Conservation (phyloP, 2,797 vertebrate species). For the Rhabdophis nuchalis region DNA sequence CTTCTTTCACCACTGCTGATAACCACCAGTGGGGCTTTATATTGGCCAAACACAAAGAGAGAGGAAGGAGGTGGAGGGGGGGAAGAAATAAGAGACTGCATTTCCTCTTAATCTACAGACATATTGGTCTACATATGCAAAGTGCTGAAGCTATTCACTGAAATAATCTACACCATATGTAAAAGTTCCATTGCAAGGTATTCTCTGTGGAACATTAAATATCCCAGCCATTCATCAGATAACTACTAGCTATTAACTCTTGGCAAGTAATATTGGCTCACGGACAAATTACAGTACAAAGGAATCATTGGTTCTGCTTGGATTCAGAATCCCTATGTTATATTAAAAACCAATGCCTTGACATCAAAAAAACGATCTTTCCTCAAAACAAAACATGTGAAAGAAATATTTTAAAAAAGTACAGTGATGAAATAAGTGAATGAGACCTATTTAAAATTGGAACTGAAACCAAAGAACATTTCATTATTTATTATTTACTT, state of each 20-base stretch:
- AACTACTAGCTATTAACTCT: not conserved
- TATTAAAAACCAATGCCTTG: constrained; percentile 39
- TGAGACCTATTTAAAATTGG: not conserved
- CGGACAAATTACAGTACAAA: not conserved
- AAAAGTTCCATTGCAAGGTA: not conserved
- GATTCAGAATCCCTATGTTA: not conserved
- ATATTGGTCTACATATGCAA: not conserved
- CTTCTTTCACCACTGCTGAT: not conserved
- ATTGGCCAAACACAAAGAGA: not conserved
- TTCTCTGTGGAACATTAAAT: constrained; percentile 7
- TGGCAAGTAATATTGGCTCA: not conserved
- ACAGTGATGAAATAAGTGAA: constrained; percentile 25
- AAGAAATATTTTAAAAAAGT: not conserved
- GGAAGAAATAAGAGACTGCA: not conserved
- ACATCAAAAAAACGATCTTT: constrained; percentile 39
- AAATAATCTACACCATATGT: not conserved
- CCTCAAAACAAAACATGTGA: constrained; percentile 41
- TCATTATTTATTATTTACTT: not conserved
- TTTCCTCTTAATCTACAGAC: not conserved
- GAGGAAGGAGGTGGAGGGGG: fast-evolving
- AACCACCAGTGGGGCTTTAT: not conserved
- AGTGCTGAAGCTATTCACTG: not conserved
- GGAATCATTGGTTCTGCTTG: not conserved
- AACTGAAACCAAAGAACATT: not conserved
- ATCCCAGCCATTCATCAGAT: constrained; percentile 5